Evolutionary conservation across 2,888 invertebrate genomes (phyloP).

Genomic region (Smittia aterrima): DNA sequence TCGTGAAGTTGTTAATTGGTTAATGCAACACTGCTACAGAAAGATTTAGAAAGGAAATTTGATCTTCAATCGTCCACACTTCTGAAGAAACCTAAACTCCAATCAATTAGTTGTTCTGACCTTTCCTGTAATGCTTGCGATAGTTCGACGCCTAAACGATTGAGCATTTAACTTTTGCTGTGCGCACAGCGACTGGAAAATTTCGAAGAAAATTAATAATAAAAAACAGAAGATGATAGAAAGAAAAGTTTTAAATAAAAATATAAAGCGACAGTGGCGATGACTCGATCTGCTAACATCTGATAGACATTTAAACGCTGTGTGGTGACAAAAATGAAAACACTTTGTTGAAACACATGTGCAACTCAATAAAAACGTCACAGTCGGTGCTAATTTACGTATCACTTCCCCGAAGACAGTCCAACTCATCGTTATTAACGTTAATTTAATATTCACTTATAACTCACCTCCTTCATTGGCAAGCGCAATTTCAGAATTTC

Average conservation of each 20-base stretch:
- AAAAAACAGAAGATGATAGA: too few species aligned
- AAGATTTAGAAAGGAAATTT: too few species aligned
- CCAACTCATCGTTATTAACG: not conserved
- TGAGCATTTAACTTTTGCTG: not conserved
- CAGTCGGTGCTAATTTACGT: not conserved
- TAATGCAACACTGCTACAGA: not conserved
- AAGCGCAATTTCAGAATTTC: constrained; percentile 89
- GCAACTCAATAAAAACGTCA: constrained; percentile 3
- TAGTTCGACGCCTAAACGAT: not conserved
- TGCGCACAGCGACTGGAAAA: constrained; percentile 14
- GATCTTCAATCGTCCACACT: too few species aligned
- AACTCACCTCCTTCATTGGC: constrained; percentile 83
- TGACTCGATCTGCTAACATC: not conserved
- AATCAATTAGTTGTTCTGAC: not conserved
- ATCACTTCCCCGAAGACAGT: not conserved
- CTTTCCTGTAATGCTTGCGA: constrained; percentile 4
- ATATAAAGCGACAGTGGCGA: too few species aligned
- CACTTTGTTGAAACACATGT: constrained; percentile 2
- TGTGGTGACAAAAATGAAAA: not conserved
- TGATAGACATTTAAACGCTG: not conserved
- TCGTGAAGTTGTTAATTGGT: not conserved
- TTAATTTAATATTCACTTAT: not conserved
- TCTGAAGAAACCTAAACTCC: too few species aligned
- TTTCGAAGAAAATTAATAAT: not conserved
- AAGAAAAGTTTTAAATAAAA: too few species aligned